phyloP scores from a whole-genome alignment of 2,113 vertebrate species.

The Aphyosemion australe region DNA sequence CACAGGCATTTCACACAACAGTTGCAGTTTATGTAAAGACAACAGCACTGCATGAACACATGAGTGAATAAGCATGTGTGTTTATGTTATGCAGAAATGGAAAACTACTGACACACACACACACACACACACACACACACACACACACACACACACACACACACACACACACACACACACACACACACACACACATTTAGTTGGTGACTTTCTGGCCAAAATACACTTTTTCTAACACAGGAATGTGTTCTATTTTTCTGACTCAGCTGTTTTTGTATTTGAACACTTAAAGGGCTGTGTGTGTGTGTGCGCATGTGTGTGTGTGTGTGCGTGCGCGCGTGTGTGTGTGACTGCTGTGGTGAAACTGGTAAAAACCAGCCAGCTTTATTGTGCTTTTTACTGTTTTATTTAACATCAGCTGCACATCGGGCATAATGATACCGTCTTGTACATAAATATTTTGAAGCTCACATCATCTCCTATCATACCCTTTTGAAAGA shows the following conservation, averaged over 20 bases:
- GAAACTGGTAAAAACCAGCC: slow-evolving; percentile 54
- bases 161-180: no score
- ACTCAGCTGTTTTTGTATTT: slow-evolving; percentile 59
- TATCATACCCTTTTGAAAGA: slow-evolving; percentile 7
- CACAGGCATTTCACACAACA: slow-evolving; percentile 13
- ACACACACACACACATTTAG: background rate
- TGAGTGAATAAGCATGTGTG: slow-evolving; percentile 12
- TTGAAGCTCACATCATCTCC: slow-evolving; percentile 44
- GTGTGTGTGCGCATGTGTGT: slow-evolving; percentile 9
- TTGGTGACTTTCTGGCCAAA: slow-evolving; percentile 63
- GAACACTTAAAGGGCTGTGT: slow-evolving; percentile 74
- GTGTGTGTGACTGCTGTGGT: slow-evolving; percentile 47
- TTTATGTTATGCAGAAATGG: slow-evolving; percentile 45
- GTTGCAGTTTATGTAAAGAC: slow-evolving; percentile 16
- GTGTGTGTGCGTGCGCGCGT: slow-evolving; percentile 43
- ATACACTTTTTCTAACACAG: slow-evolving; percentile 73
- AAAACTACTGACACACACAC: slow-evolving; percentile 64
- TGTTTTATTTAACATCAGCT: slow-evolving; percentile 52
- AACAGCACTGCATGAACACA: slow-evolving; percentile 49
- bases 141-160: no score
- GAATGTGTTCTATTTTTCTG: slow-evolving; percentile 72
- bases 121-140: slow-evolving; percentile 34
- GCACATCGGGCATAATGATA: slow-evolving; percentile 47
- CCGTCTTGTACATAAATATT: slow-evolving; percentile 48
- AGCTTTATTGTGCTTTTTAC: slow-evolving; percentile 64